phyloP scores from a whole-genome alignment of 1,140 invertebrate species.

The Cardiocondyla obscurior region DNA sequence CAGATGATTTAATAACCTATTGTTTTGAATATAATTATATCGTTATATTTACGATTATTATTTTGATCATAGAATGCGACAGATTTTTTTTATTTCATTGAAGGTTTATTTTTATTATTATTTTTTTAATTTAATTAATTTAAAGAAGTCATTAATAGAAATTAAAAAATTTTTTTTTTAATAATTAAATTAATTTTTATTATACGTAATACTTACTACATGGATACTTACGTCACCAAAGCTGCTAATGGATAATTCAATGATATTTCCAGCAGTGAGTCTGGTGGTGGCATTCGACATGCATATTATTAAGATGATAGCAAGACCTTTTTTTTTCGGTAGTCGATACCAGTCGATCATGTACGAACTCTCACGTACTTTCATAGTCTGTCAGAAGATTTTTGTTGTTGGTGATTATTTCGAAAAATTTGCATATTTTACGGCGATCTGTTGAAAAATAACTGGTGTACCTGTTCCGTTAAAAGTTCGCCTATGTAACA shows the following conservation, averaged over 20 bases:
- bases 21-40: neutral
- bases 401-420: neutral
- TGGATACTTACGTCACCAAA: conserved; percentile 68
- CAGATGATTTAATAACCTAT: conserved; percentile 60
- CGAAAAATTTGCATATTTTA: neutral
- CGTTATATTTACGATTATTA: no score
- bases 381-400: conserved; percentile 52
- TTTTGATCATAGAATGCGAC: neutral
- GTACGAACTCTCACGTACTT: conserved; percentile 63
- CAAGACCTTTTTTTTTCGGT: conserved; percentile 46
- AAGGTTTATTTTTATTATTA: neutral
- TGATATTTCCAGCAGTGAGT: conserved; percentile 71
- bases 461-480: conserved; percentile 58
- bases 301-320: conserved; percentile 66
- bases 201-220: neutral
- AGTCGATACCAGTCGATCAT: conserved; percentile 71
- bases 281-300: conserved; percentile 66
- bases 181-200: no score
- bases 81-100: neutral
- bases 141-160: neutral
- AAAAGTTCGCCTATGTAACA: conserved; percentile 71
- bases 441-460: no score
- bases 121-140: neutral
- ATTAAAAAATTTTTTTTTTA: neutral
- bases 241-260: conserved; percentile 62